Evolutionary conservation across 2,797 vertebrate genomes (phyloP).

Genomic region (Tamandua tetradactyla): DNA sequence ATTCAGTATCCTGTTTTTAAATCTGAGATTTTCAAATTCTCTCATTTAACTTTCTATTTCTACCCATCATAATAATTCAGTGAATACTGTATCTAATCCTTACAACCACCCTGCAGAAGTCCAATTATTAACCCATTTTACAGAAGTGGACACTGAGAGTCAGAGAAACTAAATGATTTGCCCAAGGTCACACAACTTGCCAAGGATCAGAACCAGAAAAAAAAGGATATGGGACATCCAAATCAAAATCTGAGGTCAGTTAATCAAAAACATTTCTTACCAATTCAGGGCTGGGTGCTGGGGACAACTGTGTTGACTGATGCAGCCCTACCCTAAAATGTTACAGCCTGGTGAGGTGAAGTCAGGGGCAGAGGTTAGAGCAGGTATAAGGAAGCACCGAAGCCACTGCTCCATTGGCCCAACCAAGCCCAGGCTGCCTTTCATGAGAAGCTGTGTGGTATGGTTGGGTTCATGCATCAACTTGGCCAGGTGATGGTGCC

Average conservation of each 20-base stretch:
- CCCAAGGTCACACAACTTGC: background rate
- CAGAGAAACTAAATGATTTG: background rate
- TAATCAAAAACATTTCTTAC: background rate
- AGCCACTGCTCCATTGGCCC: background rate
- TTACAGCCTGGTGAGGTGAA: background rate
- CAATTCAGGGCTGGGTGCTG: background rate
- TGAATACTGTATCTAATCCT: background rate
- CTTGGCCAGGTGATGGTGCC: too few species aligned
- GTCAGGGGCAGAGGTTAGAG: background rate
- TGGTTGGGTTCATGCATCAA: too few species aligned
- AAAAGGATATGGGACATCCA: background rate
- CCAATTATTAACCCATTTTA: background rate
- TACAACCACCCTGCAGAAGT: background rate
- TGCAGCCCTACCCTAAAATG: background rate
- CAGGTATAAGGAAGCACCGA: background rate
- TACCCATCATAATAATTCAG: background rate
- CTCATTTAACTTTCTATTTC: background rate
- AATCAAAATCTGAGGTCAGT: background rate
- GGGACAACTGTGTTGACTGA: background rate
- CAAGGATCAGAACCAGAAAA: background rate
- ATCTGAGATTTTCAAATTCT: background rate
- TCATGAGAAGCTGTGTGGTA: fast-evolving
- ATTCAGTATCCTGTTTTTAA: background rate
- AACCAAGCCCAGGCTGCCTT: background rate
- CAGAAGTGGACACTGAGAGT: background rate